Conservation (phyloP, 2,113 vertebrate genomes). For the Leiothrix lutea region DNA sequence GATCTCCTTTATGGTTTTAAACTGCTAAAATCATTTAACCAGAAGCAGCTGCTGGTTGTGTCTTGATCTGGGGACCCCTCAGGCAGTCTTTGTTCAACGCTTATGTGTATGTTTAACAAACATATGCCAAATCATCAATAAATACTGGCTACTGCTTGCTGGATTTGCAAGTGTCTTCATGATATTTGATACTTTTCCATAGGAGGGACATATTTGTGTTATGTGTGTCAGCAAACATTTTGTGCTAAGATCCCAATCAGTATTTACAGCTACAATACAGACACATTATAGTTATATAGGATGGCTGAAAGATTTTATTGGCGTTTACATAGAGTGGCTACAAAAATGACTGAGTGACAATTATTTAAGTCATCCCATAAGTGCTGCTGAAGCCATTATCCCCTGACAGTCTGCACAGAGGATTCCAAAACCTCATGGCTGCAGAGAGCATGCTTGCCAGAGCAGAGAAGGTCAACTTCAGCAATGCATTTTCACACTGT, state of each 20-base stretch:
- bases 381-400: not conserved
- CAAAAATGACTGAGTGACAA: not conserved
- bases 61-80: not conserved
- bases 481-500: not conserved
- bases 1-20: not conserved
- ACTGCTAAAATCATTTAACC: not conserved
- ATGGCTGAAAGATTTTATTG: not conserved
- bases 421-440: not conserved
- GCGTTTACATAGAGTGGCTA: not conserved
- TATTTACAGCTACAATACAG: not conserved
- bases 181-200: not conserved
- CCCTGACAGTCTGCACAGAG: not conserved
- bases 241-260: not conserved
- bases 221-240: not conserved
- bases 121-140: not conserved
- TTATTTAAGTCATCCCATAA: not conserved
- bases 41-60: conserved; percentile 3
- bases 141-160: not conserved
- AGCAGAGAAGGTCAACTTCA: not conserved
- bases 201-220: not conserved
- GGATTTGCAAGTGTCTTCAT: not conserved
- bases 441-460: not conserved
- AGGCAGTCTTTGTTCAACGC: not conserved
- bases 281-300: not conserved
- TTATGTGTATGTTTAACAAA: not conserved